Base-by-base conservation (phyloP, 2,888 invertebrate species). In the Phortica okadai region DNA sequence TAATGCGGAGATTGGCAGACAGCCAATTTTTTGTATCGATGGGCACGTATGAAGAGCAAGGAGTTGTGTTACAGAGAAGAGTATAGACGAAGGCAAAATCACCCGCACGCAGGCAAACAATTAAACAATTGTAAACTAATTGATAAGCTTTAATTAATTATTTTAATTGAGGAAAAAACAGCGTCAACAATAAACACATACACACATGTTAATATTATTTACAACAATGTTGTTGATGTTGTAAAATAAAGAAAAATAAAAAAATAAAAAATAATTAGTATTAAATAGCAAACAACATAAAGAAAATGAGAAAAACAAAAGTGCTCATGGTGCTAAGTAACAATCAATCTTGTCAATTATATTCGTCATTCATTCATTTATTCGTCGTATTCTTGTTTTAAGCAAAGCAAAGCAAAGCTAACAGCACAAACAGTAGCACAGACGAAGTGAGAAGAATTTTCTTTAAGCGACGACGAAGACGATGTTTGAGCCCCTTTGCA, bases 271-370 rank as follows among this genome's bases (percentile, higher is more conserved):
- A 54, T 54, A 54, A n/a, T 56, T 56, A 56, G 56, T 56, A 14
- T 56, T 56, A 56, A 11, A 14, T 11, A 56, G 2, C 7, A 62
- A 33, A 33, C 1, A 50, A 50, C 50, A 50, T 11, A 0, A 50
- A 50, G 10, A 6, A 50, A 2, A 50, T 6, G 6, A 50, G 50
- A 8, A 50, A 50, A 50, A 50, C 50, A 8, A 50, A 50, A 50
- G 10, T 14, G 50, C 10, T 21, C 21, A 21, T 70, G 69, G 69
- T 70, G 69, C 69, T 70, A 50, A 70, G 50, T 77, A 81, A 83
- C 83, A 82, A 84, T 84, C 84, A 84, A 84, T 84, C 83, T 82
- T 84, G 84, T 81, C 83, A 84, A 84, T 84, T 85, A 84, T 70
- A 59, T n/a, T 64, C 25, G 8, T 62, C 33, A 62, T 62, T 45